These are phyloP conservation scores for Geopemphigus sp. DNA, from an alignment of 1,140 invertebrate genomes.

Conservation along the genomic window DNA sequence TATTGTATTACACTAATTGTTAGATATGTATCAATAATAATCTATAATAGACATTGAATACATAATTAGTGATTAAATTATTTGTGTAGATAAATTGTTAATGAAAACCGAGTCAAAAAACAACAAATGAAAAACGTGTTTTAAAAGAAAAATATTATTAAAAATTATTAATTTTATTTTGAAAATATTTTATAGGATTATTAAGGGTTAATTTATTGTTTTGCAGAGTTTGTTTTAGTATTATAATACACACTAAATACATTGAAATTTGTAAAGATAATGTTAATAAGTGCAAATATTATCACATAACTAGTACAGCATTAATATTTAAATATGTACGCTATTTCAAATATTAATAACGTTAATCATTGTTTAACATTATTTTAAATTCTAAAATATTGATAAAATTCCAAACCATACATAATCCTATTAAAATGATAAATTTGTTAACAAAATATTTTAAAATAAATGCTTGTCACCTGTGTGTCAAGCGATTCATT, in stretches of 20 bases:
- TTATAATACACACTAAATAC: not conserved
- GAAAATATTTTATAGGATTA: too few relatives aligned
- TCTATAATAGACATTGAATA: too few relatives aligned
- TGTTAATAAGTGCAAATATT: slow-evolving; percentile 14
- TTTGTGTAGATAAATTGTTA: too few relatives aligned
- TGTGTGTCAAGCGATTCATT: slow-evolving; percentile 48
- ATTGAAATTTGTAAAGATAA: not conserved
- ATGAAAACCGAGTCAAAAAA: too few relatives aligned
- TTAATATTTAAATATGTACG: not conserved
- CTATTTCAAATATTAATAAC: not conserved
- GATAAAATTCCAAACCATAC: not conserved
- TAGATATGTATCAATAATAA: too few relatives aligned
- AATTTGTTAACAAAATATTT: slow-evolving; percentile 16
- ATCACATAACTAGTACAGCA: not conserved
- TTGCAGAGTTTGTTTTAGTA: not conserved
- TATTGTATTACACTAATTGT: not conserved
- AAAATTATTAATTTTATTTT: too few relatives aligned
- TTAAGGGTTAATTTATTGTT: too few relatives aligned
- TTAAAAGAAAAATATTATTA: too few relatives aligned
- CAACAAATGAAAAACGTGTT: too few relatives aligned
- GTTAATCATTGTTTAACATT: not conserved
- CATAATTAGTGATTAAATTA: too few relatives aligned
- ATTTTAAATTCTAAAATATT: too few relatives aligned
- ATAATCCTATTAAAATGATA: not conserved
- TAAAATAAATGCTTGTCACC: slow-evolving; percentile 44